A percentile compares a stretch with the other conserved stretches of the same genome.
These are phyloP conservation scores for Microctenopoma lineatum DNA, from an alignment of 2,797 vertebrate genomes.

Conservation along the genomic window DNA sequence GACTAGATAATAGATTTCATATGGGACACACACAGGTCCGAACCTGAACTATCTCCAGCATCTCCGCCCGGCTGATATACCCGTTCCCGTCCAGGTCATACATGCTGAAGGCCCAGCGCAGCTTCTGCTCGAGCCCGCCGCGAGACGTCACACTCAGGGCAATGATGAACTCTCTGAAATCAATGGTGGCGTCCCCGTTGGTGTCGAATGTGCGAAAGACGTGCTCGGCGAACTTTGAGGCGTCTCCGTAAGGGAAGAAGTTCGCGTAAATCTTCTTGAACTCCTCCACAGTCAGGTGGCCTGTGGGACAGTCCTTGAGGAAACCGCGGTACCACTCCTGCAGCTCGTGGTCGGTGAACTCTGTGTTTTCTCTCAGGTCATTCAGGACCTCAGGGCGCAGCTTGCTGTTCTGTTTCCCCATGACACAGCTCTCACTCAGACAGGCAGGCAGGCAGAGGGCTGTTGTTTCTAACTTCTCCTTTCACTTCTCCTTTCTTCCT, in stretches of 20 bases:
- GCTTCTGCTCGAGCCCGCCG: conserved; percentile 86
- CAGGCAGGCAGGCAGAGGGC: conserved; percentile 25
- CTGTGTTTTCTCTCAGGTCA: conserved; percentile 86
- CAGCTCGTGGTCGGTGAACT: conserved; percentile 87
- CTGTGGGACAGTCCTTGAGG: conserved; percentile 87
- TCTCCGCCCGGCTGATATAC: conserved; percentile 87
- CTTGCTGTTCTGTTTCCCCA: conserved; percentile 90
- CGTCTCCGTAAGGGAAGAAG: conserved; percentile 88
- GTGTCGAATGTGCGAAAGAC: conserved; percentile 88
- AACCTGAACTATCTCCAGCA: conserved; percentile 89
- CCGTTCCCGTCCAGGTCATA: conserved; percentile 88
- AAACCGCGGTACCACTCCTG: conserved; percentile 90
- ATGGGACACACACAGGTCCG: conserved; percentile 11
- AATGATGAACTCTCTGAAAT: conserved; percentile 89
- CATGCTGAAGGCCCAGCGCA: conserved; percentile 89
- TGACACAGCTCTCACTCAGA: conserved; percentile 49
- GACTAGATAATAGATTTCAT: background rate
- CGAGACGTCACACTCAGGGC: conserved; percentile 87
- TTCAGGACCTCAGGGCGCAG: conserved; percentile 86
- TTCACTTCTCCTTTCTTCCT: conserved; percentile 28
- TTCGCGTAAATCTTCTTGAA: conserved; percentile 90
- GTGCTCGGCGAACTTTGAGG: conserved; percentile 87
- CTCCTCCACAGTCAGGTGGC: conserved; percentile 86
- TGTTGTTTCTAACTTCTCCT: conserved; percentile 43
- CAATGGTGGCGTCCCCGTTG: conserved; percentile 86